Evolutionary conservation across 2,888 invertebrate genomes (phyloP).

Genomic region (Agapetus fuscipes): DNA sequence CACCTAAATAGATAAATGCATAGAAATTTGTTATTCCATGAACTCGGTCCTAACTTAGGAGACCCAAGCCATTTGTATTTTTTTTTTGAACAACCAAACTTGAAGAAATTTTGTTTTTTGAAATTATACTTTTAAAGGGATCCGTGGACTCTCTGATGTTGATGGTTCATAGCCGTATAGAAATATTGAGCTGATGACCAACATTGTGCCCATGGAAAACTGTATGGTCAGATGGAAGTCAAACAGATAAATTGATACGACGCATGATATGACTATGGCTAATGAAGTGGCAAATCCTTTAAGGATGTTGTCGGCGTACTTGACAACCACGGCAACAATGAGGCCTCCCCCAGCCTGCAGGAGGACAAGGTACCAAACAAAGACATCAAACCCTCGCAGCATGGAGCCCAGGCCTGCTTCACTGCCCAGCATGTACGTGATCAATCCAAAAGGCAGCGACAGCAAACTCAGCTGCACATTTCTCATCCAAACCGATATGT

Average conservation of each 20-base stretch:
- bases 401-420: constrained; percentile 60
- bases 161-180: constrained; percentile 78
- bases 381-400: constrained; percentile 62
- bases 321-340: constrained; percentile 95
- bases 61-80: no score
- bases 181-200: constrained; percentile 93
- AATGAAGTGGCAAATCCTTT: constrained; percentile 98
- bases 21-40: no score
- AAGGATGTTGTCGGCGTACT: constrained; percentile 98
- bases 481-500: constrained; percentile 89
- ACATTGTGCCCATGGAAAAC: constrained; percentile 72
- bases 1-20: no score
- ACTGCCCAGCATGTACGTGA: constrained; percentile 64
- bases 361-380: constrained; percentile 80
- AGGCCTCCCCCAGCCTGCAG: constrained; percentile 93
- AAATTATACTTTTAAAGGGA: constrained; percentile 14
- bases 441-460: constrained; percentile 79
- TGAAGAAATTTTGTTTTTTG: no score
- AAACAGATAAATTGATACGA: constrained; percentile 89
- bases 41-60: no score
- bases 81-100: no score
- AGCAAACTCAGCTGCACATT: constrained; percentile 93
- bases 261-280: constrained; percentile 90
- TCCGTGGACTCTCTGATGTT: constrained; percentile 19
- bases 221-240: constrained; percentile 78